phyloP scores from a whole-genome alignment of 1,140 invertebrate genomes.

The Arion vulgaris region DNA sequence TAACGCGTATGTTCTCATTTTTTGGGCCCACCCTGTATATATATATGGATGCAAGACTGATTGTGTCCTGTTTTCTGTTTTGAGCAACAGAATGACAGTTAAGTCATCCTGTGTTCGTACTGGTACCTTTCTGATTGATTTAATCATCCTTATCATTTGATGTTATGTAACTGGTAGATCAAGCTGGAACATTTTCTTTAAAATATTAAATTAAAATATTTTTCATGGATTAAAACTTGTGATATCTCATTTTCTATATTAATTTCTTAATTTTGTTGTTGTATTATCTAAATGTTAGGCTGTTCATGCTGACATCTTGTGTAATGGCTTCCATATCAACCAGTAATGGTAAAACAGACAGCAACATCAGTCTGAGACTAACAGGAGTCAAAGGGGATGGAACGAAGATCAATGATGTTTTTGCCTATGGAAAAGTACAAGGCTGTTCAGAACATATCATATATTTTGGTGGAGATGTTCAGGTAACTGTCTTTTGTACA shows the following conservation, averaged over 20 bases:
- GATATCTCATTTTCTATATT: background rate
- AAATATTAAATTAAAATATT: too few relatives aligned
- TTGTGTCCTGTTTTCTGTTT: too few relatives aligned
- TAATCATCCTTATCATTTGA: too few relatives aligned
- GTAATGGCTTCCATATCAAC: background rate
- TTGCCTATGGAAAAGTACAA: conserved; percentile 47
- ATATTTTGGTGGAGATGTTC: conserved; percentile 90
- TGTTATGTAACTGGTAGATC: too few relatives aligned
- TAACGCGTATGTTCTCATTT: too few relatives aligned
- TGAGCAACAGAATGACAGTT: too few relatives aligned
- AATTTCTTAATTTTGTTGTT: background rate
- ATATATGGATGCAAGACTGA: too few relatives aligned
- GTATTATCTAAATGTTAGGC: background rate
- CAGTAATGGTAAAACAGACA: background rate
- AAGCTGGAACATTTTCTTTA: too few relatives aligned
- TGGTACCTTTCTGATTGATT: too few relatives aligned
- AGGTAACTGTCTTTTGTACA: conserved; percentile 76
- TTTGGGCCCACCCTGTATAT: too few relatives aligned
- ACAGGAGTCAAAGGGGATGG: conserved; percentile 7
- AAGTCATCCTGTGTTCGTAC: too few relatives aligned
- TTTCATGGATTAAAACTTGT: too few relatives aligned
- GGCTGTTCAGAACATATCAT: conserved; percentile 81
- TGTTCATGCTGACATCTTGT: background rate
- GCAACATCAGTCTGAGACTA: background rate
- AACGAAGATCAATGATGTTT: conserved; percentile 57